Base-by-base conservation (phyloP, 2,888 invertebrate genomes). In the Cantharis rustica region DNA sequence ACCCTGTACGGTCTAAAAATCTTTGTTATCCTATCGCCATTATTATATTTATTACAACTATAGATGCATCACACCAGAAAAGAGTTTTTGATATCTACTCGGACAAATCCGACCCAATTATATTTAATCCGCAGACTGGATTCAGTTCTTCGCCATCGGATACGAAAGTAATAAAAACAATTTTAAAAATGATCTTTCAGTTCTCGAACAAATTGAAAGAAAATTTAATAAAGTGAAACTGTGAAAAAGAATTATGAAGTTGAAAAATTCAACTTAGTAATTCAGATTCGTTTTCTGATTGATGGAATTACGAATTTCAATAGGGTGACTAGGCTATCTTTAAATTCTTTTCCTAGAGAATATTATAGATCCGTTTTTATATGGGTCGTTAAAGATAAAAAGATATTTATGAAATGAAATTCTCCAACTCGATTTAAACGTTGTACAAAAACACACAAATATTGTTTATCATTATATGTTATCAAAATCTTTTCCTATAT, bases 211-310 rank as follows among this genome's bases (percentile, higher is more conserved):
- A 78, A 78, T 78, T 75, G 78, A 78, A 78, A 78, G 78, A 78
- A 78, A 78, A 78, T 73, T 75, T 75, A 78, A 78, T 78, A 78
- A 78, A 73, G 78, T 71, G 74, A 73, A 78, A 73, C 75, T 73
- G 78, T 75, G 75, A 78, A 78, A 78, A 75, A 78, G 75, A 73
- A 78, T 78, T 78, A 78, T 78, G 72, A 75, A 77, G 77, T 77
- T 77, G 72, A 75, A 71, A 75, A 71, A 66, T 71, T 69, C 72
- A 69, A 76, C 77, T 75, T 69, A 68, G 72, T 74, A 77, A 77
- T 77, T 71, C 77, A 75, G 74, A 77, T 75, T 77, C 68, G 47
- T 72, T 69, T 27, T 75, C 75, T 75, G 77, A 77, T 74, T 74
- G 74, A 74, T 77, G 77, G 64, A 77, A 74, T 70, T 72, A 64